Conservation (phyloP, 2,888 invertebrate species). For the Lycophotia porphyrea region DNA sequence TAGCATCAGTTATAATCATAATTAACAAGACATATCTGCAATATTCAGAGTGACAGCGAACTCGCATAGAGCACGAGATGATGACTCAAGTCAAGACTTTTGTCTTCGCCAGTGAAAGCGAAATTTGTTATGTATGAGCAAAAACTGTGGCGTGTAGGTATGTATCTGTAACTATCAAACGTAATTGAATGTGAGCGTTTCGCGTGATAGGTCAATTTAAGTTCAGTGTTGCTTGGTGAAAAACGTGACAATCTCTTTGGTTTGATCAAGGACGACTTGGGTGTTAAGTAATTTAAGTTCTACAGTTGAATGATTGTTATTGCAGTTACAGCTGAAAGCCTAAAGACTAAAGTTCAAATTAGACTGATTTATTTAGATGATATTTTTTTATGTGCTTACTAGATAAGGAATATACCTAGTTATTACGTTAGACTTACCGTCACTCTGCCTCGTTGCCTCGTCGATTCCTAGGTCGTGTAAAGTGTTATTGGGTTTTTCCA, state of each 20-base stretch:
- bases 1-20: slow-evolving; percentile 20
- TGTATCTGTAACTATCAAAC: slow-evolving; percentile 48
- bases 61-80: slow-evolving; percentile 44
- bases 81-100: slow-evolving; percentile 60
- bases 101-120: slow-evolving; percentile 71
- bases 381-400: neutral
- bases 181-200: slow-evolving; percentile 56
- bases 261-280: slow-evolving; percentile 56
- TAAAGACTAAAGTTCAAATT: neutral
- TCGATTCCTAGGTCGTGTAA: too few relatives aligned
- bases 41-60: slow-evolving; percentile 42
- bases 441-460: too few relatives aligned
- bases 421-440: too few relatives aligned
- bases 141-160: slow-evolving; percentile 54
- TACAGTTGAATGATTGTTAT: neutral
- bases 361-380: neutral
- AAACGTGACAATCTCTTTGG: slow-evolving; percentile 65
- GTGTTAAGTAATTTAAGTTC: neutral
- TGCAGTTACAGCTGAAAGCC: neutral
- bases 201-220: slow-evolving; percentile 77
- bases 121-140: slow-evolving; percentile 68
- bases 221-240: slow-evolving; percentile 62
- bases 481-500: too few relatives aligned
- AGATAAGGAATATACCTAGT: too few relatives aligned
- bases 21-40: slow-evolving; percentile 37